Evolutionary conservation across 2,797 vertebrate genomes (phyloP).

Genomic region (Rhinichthys osculus): DNA sequence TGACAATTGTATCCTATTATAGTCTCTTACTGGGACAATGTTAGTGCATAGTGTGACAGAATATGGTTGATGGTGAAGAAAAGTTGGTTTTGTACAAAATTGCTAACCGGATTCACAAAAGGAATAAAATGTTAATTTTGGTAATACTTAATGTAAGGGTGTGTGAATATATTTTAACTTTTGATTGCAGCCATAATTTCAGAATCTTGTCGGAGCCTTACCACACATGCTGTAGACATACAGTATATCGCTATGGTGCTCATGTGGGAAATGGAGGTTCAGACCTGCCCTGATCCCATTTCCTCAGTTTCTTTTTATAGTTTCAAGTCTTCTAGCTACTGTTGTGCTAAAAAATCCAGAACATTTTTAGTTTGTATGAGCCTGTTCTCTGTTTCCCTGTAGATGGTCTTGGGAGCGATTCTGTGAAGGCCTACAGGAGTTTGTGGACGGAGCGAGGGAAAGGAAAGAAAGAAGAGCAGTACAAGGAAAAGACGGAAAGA

Average conservation of each 20-base stretch:
- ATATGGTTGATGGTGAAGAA: neutral
- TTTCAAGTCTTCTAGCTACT: neutral
- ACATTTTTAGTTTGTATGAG: neutral
- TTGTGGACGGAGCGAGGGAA: conserved; percentile 24
- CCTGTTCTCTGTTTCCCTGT: conserved; percentile 1
- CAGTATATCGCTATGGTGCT: neutral
- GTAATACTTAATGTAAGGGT: neutral
- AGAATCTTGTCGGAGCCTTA: neutral
- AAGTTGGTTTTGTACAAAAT: neutral
- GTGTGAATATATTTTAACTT: neutral
- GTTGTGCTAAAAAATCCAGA: neutral
- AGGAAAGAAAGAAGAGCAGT: conserved; percentile 32
- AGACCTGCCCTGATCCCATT: neutral
- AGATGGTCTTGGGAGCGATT: conserved; percentile 52
- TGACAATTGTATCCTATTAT: neutral
- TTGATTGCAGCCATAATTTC: neutral
- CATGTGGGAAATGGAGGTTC: neutral
- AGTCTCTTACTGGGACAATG: neutral
- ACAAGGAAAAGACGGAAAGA: neutral
- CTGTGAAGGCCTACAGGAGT: conserved; percentile 38
- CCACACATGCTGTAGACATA: neutral
- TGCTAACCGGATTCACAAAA: neutral
- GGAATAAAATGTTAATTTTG: neutral
- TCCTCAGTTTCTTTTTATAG: neutral
- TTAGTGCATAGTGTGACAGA: neutral